Base-by-base conservation (phyloP, 2,113 vertebrate genomes). In the Alectura lathami region DNA sequence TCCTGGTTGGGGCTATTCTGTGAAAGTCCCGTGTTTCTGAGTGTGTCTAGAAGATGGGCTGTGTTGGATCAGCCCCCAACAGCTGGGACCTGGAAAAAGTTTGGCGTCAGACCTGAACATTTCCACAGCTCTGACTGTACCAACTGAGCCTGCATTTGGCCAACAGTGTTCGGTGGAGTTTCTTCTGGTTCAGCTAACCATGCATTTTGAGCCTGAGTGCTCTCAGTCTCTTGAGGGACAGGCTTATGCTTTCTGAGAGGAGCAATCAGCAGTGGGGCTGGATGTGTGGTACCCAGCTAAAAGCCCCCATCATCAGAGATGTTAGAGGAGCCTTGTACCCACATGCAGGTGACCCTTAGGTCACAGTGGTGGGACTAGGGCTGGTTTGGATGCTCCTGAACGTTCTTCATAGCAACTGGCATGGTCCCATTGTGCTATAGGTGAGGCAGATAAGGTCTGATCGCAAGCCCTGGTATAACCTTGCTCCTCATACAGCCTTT, bases 31-130 rank as follows among this genome's bases (percentile, higher is more conserved):
- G 1, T 73, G 45, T 51, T 67, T 56, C 32, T 59, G 64, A 23
- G 17, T 29, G 29, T 0, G 0, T 69, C 87, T 85, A 60, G 32
- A 80, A 29, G 13, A 34, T 26, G 13, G 13, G 53, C 18, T 32
- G 7, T 45, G 23, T 43, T 82, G 51, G 9, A 43, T 86, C 32
- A 60, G 15, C 26, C 27, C 6, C 5, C 15, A 43, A 3, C 24
- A 36, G 10, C 0, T 64, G 34, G 9, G 64, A 87, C n/a, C 8
- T 74, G n/a, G 87, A 72, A 72, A 50, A 47, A 3, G 2, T 68
- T 73, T 76, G 34, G 17, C 48, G 91, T 67, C 34, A n/a, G 34
- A 17, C 26, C 24, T 50, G 21, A 73, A 27, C 13, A 40, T 40
- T 53, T 34, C 22, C 3, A 6, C 4, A 13, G 8, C 36, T 77